Conservation (phyloP, 1,140 invertebrate species). For the Aleiodes sp. region DNA sequence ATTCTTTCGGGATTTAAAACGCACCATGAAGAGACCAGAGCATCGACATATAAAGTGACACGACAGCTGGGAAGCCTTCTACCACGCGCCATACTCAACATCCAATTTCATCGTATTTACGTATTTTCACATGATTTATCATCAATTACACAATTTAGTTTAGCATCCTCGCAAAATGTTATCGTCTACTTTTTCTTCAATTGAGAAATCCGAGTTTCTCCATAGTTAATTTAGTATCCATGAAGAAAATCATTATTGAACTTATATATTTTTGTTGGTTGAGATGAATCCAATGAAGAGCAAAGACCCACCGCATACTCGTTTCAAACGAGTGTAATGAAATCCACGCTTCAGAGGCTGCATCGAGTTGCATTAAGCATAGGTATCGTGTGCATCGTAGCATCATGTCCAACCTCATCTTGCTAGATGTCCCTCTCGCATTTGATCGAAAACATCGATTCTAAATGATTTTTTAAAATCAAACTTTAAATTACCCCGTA, state of each 20-base stretch:
- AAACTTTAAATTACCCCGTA: slow-evolving; percentile 21
- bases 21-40: slow-evolving; percentile 8
- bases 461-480: background rate
- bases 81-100: background rate
- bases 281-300: slow-evolving; percentile 5
- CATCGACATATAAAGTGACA: slow-evolving; percentile 31
- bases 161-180: too few relatives aligned
- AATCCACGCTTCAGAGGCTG: slow-evolving; percentile 43
- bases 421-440: background rate
- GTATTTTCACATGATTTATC: background rate
- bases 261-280: background rate
- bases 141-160: background rate
- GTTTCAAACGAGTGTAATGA: slow-evolving; percentile 41
- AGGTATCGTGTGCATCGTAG: background rate
- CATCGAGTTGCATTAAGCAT: slow-evolving; percentile 44
- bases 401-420: slow-evolving; percentile 10
- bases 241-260: background rate
- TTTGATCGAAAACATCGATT: background rate
- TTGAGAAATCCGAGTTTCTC: too few relatives aligned
- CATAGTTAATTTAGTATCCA: too few relatives aligned
- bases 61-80: slow-evolving; percentile 32
- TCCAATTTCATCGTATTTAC: background rate
- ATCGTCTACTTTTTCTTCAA: too few relatives aligned
- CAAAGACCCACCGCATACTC: slow-evolving; percentile 14
- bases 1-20: slow-evolving; percentile 16